Conservation (phyloP, 2,797 vertebrate species). For the Sebastolobus alascanus region DNA sequence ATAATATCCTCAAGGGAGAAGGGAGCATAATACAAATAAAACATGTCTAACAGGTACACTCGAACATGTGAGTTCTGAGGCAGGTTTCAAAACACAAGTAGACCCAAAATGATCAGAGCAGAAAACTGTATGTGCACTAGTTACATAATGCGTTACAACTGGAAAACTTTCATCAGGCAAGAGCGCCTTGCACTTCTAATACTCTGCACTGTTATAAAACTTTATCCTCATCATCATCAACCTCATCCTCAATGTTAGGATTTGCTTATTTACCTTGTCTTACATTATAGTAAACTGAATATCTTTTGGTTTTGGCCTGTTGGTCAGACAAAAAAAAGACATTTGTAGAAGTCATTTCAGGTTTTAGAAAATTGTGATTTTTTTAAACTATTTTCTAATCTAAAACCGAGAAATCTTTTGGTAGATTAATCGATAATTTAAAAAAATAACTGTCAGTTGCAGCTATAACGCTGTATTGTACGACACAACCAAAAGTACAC, state of each 20-base stretch:
- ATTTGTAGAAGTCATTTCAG: no score
- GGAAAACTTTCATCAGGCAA: no score
- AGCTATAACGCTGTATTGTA: background rate
- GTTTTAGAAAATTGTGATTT: background rate
- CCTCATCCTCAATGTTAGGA: background rate
- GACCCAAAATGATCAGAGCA: no score
- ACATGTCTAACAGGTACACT: background rate
- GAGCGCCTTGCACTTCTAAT: no score
- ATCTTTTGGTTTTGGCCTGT: background rate
- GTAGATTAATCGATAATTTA: background rate
- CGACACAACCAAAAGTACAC: background rate
- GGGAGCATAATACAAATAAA: background rate
- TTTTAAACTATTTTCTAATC: background rate
- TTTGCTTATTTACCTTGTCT: background rate
- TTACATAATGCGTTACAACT: no score
- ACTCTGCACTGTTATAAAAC: no score
- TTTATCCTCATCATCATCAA: no score
- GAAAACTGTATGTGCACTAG: no score
- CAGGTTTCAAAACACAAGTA: no score
- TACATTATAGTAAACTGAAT: no score
- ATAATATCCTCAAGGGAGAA: background rate
- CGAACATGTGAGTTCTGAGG: no score
- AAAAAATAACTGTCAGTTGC: background rate
- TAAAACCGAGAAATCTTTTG: background rate
- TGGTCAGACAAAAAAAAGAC: background rate